phyloP scores from a whole-genome alignment of 2,797 vertebrate genomes.

The Falco concolor region DNA sequence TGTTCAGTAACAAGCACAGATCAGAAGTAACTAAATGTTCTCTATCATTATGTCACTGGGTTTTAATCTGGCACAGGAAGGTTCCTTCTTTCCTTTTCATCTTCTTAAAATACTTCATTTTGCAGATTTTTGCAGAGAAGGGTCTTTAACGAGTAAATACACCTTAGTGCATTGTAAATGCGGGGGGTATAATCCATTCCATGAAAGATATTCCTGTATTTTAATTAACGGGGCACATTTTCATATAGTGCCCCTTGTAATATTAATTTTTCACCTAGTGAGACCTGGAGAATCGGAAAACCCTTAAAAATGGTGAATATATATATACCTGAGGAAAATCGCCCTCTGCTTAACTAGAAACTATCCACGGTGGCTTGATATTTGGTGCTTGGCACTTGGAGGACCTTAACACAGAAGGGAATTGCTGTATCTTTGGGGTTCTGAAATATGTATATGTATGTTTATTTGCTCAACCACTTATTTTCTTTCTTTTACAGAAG shows the following conservation, averaged over 20 bases:
- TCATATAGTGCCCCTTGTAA: neutral
- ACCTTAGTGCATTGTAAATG: neutral
- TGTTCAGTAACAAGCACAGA: neutral
- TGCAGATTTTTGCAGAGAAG: neutral
- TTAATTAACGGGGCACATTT: neutral
- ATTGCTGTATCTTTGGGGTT: neutral
- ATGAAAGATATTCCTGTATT: neutral
- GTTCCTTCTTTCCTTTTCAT: neutral
- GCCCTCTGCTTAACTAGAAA: neutral
- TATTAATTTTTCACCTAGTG: neutral
- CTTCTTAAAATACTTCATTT: neutral
- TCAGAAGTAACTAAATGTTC: slow-evolving; percentile 27
- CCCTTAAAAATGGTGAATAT: neutral
- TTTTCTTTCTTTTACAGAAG: slow-evolving; percentile 5
- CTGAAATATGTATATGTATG: neutral
- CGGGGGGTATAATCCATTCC: neutral
- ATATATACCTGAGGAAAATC: neutral
- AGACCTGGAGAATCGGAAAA: neutral
- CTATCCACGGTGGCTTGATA: neutral
- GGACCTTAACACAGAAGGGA: neutral
- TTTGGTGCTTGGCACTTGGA: neutral
- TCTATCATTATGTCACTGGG: neutral
- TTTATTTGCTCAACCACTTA: neutral
- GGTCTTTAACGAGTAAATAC: neutral
- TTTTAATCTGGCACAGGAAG: slow-evolving; percentile 4